Evolutionary conservation across 2,888 invertebrate species (phyloP).

Genomic region (Mesopsocus fuscifrons): DNA sequence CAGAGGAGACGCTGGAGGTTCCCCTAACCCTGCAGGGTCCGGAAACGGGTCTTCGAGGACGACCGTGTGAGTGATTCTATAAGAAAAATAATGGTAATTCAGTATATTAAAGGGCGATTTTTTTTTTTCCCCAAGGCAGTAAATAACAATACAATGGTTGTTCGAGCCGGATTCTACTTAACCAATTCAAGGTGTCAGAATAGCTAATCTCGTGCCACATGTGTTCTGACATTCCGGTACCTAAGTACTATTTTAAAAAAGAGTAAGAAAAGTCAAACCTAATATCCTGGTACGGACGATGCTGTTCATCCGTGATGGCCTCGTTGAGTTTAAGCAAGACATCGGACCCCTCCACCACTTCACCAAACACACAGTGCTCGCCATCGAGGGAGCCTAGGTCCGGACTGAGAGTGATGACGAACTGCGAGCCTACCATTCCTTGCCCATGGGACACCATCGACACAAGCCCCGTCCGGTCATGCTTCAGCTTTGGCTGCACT

Average conservation of each 20-base stretch:
- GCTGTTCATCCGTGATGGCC: slow-evolving; percentile 73
- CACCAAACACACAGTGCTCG: slow-evolving; percentile 88
- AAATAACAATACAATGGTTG: too few species aligned
- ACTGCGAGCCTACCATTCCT: slow-evolving; percentile 82
- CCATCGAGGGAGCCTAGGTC: slow-evolving; percentile 79
- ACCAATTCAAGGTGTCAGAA: too few species aligned
- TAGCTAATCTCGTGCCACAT: too few species aligned
- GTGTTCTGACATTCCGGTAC: too few species aligned
- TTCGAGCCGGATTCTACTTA: too few species aligned
- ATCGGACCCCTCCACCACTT: slow-evolving; percentile 82
- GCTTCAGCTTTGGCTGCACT: slow-evolving; percentile 76
- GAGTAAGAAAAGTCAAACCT: slow-evolving; percentile 19
- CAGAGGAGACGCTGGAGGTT: slow-evolving; percentile 76
- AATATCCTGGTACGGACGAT: slow-evolving; percentile 87
- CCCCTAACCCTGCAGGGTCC: slow-evolving; percentile 56
- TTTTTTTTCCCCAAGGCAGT: not conserved
- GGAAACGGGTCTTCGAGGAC: slow-evolving; percentile 91
- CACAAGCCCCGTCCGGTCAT: slow-evolving; percentile 65
- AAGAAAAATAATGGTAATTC: slow-evolving; percentile 13
- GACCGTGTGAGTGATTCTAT: slow-evolving; percentile 86
- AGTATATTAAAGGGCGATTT: slow-evolving; percentile 1
- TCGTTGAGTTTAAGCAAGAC: slow-evolving; percentile 80
- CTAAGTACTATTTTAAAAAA: slow-evolving; percentile 63
- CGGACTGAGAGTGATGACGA: slow-evolving; percentile 80
- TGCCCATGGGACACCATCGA: slow-evolving; percentile 91